Evolutionary conservation across 1,140 invertebrate species (phyloP).

Genomic region (Drosophila ercepeae): DNA sequence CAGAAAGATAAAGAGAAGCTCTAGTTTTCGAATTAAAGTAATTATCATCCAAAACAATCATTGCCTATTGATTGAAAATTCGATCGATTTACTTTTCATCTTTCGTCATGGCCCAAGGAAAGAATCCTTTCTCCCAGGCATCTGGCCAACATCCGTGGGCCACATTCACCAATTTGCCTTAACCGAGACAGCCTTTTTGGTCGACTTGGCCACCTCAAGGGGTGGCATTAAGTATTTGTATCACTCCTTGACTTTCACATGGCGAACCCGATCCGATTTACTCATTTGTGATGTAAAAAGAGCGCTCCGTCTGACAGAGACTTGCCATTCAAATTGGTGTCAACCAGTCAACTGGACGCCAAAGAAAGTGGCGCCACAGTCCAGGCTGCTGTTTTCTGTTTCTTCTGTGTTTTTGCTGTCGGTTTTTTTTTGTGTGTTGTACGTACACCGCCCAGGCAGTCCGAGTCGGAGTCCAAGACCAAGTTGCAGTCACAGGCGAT

Average conservation of each 20-base stretch:
- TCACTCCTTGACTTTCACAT: slow-evolving; percentile 58
- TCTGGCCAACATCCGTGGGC: slow-evolving; percentile 8
- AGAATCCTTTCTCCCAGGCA: slow-evolving; percentile 11
- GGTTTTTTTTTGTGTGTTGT: slow-evolving; percentile 1
- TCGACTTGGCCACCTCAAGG: background rate
- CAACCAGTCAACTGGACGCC: slow-evolving; percentile 76
- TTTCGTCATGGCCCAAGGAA: background rate
- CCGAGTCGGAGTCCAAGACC: background rate
- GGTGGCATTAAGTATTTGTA: slow-evolving; percentile 45
- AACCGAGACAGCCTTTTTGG: slow-evolving; percentile 6
- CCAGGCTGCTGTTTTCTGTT: slow-evolving; percentile 12
- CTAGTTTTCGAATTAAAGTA: background rate
- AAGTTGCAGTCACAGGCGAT: slow-evolving; percentile 23
- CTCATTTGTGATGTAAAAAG: slow-evolving; percentile 62
- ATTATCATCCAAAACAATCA: background rate
- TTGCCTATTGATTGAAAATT: background rate
- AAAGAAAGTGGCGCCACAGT: slow-evolving; percentile 71
- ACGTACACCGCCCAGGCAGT: slow-evolving; percentile 16
- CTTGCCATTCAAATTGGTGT: slow-evolving; percentile 78
- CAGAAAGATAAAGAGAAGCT: background rate
- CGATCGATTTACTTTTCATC: background rate
- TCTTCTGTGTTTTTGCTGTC: background rate
- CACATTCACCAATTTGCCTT: slow-evolving; percentile 28
- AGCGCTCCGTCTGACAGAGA: slow-evolving; percentile 35
- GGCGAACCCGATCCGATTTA: slow-evolving; percentile 44